Percentiles rank a stretch among this genome's conserved stretches.
phyloP scores from a whole-genome alignment of 2,797 vertebrate genomes.

The Mormyrops boulengeri region DNA sequence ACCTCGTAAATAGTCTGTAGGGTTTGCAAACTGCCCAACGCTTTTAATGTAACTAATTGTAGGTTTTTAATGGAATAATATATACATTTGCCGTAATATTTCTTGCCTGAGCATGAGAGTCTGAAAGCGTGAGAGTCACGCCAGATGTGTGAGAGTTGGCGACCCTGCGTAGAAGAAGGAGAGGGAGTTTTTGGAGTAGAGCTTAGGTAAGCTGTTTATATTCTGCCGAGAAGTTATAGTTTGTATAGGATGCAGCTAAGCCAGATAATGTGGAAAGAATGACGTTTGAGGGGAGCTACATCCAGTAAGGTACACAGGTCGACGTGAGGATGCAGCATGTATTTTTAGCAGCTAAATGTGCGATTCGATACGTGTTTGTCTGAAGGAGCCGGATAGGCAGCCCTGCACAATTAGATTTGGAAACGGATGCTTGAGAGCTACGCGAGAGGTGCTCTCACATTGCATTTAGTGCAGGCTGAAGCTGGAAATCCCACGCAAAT shows the following conservation, averaged over 20 bases:
- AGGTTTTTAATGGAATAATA: not conserved
- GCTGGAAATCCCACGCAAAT: not conserved
- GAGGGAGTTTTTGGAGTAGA: not conserved
- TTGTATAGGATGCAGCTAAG: not conserved
- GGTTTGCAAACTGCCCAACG: not conserved
- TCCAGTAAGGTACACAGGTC: constrained; percentile 27
- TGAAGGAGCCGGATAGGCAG: constrained; percentile 48
- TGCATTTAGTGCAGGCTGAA: not conserved
- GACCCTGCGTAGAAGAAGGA: not conserved
- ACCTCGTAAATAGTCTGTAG: not conserved
- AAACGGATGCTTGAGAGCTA: constrained; percentile 37
- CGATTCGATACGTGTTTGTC: constrained; percentile 49
- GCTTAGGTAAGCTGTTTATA: not conserved
- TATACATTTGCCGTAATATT: not conserved
- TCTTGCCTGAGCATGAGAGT: not conserved
- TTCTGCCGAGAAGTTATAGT: too few species aligned
- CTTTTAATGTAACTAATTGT: not conserved
- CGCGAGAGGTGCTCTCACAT: not conserved
- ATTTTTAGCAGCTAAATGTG: constrained; percentile 52
- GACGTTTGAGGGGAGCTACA: constrained; percentile 45
- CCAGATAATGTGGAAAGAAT: constrained; percentile 14
- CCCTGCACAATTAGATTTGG: constrained; percentile 50
- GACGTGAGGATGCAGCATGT: constrained; percentile 31
- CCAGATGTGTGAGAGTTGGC: not conserved
- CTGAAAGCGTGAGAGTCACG: not conserved